phyloP scores from a whole-genome alignment of 2,113 vertebrate genomes.

The Anolis sagrei region DNA sequence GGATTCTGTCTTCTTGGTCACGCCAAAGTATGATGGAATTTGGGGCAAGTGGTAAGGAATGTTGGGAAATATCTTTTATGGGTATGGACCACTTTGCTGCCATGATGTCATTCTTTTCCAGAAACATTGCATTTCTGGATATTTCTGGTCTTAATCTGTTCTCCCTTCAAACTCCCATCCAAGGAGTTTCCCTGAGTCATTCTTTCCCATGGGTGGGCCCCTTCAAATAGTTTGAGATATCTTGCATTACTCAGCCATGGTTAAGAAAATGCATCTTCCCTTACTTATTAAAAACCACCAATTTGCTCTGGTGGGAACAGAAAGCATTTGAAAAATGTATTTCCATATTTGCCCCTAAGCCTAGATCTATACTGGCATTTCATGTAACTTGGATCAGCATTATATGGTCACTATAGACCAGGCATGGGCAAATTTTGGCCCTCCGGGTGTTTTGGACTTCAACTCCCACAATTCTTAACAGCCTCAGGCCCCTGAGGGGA shows the following conservation, averaged over 20 bases:
- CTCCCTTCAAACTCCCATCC: background rate
- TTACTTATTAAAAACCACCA: constrained; percentile 4
- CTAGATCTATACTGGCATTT: too few relatives aligned
- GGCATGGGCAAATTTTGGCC: too few relatives aligned
- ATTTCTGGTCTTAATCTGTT: background rate
- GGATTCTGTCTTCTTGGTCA: background rate
- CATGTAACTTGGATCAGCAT: too few relatives aligned
- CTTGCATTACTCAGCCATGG: constrained; percentile 16
- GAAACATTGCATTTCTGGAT: background rate
- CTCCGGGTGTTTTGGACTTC: too few relatives aligned
- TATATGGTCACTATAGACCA: too few relatives aligned
- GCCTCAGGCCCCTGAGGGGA: too few relatives aligned
- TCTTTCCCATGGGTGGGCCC: background rate
- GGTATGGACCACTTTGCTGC: background rate
- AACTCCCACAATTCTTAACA: too few relatives aligned
- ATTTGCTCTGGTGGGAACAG: constrained; percentile 11
- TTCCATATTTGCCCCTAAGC: background rate
- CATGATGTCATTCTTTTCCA: background rate
- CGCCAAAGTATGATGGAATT: background rate
- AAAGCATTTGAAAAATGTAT: constrained; percentile 17
- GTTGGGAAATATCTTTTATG: background rate
- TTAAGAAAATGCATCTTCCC: background rate
- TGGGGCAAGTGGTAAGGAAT: background rate
- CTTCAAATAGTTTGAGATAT: background rate
- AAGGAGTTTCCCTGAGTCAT: background rate